These are phyloP conservation scores for Zaprionus lachaisei DNA, from an alignment of 1,140 invertebrate species.

Conservation along the genomic window DNA sequence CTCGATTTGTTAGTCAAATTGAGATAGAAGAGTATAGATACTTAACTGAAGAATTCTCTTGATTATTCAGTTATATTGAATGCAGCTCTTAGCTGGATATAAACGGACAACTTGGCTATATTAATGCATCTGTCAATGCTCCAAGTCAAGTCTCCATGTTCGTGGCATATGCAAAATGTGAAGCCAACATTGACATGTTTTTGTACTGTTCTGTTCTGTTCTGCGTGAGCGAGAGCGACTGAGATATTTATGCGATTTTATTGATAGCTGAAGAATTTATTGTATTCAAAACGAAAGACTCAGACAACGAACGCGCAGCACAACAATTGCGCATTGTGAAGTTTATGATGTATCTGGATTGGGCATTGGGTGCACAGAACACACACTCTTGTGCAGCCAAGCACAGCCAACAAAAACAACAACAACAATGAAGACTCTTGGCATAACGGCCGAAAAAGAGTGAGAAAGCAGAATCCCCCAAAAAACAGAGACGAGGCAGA, in stretches of 20 bases:
- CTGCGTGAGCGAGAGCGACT: conserved; percentile 19
- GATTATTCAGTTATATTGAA: conserved; percentile 1
- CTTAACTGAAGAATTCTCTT: neutral
- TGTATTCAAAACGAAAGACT: conserved; percentile 59
- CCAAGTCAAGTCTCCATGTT: neutral
- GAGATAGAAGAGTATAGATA: neutral
- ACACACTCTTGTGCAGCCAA: conserved; percentile 49
- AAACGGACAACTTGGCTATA: too few species aligned
- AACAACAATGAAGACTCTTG: conserved; percentile 13
- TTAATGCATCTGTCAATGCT: neutral
- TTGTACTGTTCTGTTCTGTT: conserved; percentile 1
- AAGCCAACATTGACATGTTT: neutral
- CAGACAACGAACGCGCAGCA: conserved; percentile 61
- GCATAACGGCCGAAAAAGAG: conserved; percentile 61
- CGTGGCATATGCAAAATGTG: neutral
- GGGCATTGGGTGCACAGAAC: conserved; percentile 20
- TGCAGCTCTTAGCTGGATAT: too few species aligned
- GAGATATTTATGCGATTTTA: conserved; percentile 53
- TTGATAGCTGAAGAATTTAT: conserved; percentile 54
- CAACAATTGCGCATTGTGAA: conserved; percentile 49
- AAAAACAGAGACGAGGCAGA: too few species aligned
- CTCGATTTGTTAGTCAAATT: neutral
- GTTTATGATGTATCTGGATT: conserved; percentile 50
- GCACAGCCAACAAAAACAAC: conserved; percentile 39
- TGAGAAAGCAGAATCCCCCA: conserved; percentile 47